Evolutionary conservation across 1,140 invertebrate genomes (phyloP).

Genomic region (Stegodyphus mimosarum): DNA sequence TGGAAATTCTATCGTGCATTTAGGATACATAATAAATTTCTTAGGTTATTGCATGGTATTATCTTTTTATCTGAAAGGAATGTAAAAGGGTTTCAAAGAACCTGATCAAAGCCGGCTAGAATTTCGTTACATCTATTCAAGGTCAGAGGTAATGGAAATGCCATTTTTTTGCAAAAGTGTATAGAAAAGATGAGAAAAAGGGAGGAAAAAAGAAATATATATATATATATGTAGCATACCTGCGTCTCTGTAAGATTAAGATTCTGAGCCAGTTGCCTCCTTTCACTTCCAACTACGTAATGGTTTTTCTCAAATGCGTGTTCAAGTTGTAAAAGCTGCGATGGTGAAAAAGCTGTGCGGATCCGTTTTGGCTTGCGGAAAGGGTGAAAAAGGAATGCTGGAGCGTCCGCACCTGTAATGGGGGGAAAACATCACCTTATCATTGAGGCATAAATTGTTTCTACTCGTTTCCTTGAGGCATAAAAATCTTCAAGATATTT

Average conservation of each 20-base stretch:
- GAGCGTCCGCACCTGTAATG: background rate
- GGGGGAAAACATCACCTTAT: no score
- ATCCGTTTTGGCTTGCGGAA: constrained; percentile 98
- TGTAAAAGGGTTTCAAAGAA: no score
- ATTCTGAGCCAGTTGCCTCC: constrained; percentile 94
- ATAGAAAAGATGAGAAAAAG: background rate
- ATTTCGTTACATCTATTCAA: no score
- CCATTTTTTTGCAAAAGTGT: background rate
- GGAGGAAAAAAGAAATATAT: background rate
- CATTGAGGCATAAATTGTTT: no score
- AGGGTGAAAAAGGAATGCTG: constrained; percentile 89
- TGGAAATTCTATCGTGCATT: no score
- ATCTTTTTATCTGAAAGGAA: no score
- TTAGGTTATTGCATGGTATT: no score
- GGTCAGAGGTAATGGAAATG: no score
- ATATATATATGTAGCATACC: constrained; percentile 72
- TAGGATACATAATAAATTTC: no score
- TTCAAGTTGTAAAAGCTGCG: constrained; percentile 94
- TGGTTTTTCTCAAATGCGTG: constrained; percentile 99
- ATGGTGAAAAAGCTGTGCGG: constrained; percentile 96
- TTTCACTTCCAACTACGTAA: constrained; percentile 97
- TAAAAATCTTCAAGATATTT: no score
- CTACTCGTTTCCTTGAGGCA: no score
- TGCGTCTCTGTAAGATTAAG: constrained; percentile 96
- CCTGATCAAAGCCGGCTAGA: no score